Conservation (phyloP, 2,797 vertebrate genomes). For the Menidia menidia region DNA sequence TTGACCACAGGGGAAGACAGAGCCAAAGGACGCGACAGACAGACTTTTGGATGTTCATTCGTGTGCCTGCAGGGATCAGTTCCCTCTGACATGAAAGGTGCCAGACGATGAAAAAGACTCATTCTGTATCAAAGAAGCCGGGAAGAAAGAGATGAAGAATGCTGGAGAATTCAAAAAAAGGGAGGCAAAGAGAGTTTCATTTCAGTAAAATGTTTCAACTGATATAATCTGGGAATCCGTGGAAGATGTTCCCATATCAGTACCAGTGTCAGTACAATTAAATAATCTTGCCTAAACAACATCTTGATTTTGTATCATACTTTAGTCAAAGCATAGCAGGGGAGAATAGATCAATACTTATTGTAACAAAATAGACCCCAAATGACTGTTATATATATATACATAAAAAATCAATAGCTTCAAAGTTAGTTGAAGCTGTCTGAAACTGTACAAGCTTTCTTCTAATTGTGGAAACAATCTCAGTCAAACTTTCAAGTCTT, state of each 20-base stretch:
- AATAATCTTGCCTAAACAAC: no score
- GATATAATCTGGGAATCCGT: background rate
- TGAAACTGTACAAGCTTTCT: no score
- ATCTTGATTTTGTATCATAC: no score
- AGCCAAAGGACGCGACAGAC: constrained; percentile 57
- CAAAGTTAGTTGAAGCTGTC: no score
- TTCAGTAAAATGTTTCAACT: background rate
- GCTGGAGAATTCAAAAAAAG: constrained; percentile 4
- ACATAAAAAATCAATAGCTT: no score
- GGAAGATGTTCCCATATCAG: background rate
- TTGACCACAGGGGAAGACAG: constrained; percentile 81
- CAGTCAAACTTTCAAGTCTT: no score
- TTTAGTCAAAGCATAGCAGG: no score
- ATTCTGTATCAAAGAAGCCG: constrained; percentile 55
- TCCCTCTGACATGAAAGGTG: constrained; percentile 52
- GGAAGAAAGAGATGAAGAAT: constrained; percentile 13
- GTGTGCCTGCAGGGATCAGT: constrained; percentile 56
- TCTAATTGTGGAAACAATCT: no score
- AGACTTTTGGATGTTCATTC: constrained; percentile 45
- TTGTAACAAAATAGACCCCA: no score
- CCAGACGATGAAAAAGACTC: constrained; percentile 68
- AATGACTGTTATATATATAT: no score
- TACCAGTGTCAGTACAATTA: no score
- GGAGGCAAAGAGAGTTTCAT: background rate
- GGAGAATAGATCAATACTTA: no score